These are phyloP conservation scores for Oceanodroma tethys DNA, from an alignment of 2,113 vertebrate genomes.

Conservation along the genomic window DNA sequence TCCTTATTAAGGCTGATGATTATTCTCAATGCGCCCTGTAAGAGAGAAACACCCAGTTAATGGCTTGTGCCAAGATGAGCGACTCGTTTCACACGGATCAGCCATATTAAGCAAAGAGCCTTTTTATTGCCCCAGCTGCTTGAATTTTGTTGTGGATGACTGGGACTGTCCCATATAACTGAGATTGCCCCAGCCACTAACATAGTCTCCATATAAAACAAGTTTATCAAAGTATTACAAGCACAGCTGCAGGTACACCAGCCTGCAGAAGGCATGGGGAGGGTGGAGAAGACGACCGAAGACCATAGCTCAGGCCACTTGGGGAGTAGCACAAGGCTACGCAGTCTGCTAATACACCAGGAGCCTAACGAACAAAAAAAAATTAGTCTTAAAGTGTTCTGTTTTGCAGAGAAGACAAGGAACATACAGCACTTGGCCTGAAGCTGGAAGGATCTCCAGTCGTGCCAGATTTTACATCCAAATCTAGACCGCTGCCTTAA, in stretches of 20 bases:
- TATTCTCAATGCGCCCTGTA: not conserved
- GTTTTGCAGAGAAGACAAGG: not conserved
- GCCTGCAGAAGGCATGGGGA: not conserved
- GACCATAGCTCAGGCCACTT: not conserved
- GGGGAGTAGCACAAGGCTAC: not conserved
- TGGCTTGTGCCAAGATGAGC: fast-evolving
- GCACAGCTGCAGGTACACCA: not conserved
- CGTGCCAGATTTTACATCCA: not conserved
- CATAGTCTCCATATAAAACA: fast-evolving
- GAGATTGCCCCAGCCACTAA: not conserved
- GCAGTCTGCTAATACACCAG: not conserved
- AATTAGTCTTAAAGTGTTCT: not conserved
- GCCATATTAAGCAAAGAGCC: not conserved
- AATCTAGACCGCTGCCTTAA: not conserved
- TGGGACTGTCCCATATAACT: not conserved
- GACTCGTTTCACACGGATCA: not conserved
- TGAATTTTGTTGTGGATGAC: not conserved
- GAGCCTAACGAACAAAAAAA: not conserved
- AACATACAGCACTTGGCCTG: not conserved
- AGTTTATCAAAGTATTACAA: not conserved
- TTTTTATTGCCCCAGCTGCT: not conserved
- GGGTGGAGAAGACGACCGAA: not conserved
- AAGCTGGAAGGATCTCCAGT: not conserved
- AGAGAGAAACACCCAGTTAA: not conserved
- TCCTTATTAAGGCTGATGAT: constrained; percentile 27